Evolutionary conservation across 2,888 invertebrate species (phyloP).

Genomic region (Acanthopleura granulata): DNA sequence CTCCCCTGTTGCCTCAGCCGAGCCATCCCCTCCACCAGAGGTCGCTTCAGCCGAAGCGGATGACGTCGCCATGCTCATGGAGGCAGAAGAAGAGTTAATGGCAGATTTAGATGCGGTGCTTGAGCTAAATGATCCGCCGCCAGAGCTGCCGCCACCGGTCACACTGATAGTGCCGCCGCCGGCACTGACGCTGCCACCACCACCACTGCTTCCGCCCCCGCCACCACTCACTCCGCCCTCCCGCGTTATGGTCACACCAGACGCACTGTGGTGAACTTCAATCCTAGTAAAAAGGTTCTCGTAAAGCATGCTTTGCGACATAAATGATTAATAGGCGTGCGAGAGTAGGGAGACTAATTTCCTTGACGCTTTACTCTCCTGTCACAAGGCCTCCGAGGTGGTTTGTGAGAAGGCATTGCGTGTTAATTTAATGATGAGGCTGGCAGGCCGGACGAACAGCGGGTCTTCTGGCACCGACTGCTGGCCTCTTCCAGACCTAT

Average conservation of each 20-base stretch:
- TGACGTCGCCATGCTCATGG: slow-evolving; percentile 7
- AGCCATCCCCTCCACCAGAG: slow-evolving; percentile 7
- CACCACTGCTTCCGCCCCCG: not conserved
- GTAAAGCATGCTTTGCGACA: not conserved
- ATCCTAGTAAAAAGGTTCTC: not conserved
- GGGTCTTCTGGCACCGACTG: too few species aligned
- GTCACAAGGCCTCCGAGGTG: too few species aligned
- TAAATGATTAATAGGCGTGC: too few species aligned
- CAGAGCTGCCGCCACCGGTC: too few species aligned
- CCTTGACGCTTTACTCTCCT: too few species aligned
- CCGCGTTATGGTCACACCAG: not conserved
- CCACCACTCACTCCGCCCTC: not conserved
- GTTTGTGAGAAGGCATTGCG: too few species aligned
- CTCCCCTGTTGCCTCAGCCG: not conserved
- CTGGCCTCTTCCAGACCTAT: too few species aligned
- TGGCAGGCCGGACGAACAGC: too few species aligned
- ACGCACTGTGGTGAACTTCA: slow-evolving; percentile 3
- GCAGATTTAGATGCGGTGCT: not conserved
- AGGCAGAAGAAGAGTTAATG: not conserved
- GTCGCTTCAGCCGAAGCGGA: not conserved
- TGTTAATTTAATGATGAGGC: too few species aligned
- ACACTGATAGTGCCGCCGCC: not conserved
- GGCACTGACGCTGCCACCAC: not conserved
- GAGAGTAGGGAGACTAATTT: too few species aligned
- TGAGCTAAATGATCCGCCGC: not conserved